Evolutionary conservation across 1,140 invertebrate genomes (phyloP), one percentile per base, ranked within the genome.

Genomic region (Pachypeltis micranthus): DNA sequence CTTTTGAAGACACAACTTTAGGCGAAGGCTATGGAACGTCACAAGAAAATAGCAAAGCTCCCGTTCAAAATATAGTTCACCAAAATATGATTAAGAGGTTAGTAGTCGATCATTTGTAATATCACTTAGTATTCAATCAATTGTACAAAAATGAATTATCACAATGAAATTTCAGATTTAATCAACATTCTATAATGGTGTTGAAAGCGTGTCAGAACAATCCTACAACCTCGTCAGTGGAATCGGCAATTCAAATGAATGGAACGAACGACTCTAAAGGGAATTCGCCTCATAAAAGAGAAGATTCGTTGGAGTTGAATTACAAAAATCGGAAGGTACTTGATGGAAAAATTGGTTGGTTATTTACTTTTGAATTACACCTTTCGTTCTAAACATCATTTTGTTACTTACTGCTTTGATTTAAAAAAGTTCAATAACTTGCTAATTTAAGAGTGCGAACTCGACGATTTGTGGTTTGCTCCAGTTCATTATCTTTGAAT

Each of bases 111-210:
- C n/a, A n/a, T n/a, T n/a, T n/a, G n/a, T n/a, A n/a, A n/a, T n/a
- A n/a, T n/a, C n/a, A n/a, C n/a, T n/a, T n/a, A n/a, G n/a, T n/a
- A n/a, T n/a, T n/a, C n/a, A n/a, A n/a, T n/a, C n/a, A n/a, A n/a
- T n/a, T n/a, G n/a, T n/a, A n/a, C n/a, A n/a, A n/a, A n/a, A n/a
- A n/a, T n/a, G n/a, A n/a, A n/a, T n/a, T n/a, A n/a, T n/a, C n/a
- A n/a, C n/a, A n/a, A n/a, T n/a, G n/a, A 34, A 39, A 39, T 64
- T 69, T 29, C 61, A 77, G 83, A 63, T 97, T 97, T 73, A 98
- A 98, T 81, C 93, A 97, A 77, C 93, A 96, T 76, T 96, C 93
- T 60, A 95, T 96, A 64, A 95, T 96, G 88, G 88, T 95, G 61
- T 79, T 96, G 64, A 92, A 93, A 79, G 86, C 90, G 70, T 87